A percentile compares a stretch with the other conserved stretches of the same genome.
Evolutionary conservation across 2,888 invertebrate genomes (phyloP).

Genomic region (Portevinia maculata): DNA sequence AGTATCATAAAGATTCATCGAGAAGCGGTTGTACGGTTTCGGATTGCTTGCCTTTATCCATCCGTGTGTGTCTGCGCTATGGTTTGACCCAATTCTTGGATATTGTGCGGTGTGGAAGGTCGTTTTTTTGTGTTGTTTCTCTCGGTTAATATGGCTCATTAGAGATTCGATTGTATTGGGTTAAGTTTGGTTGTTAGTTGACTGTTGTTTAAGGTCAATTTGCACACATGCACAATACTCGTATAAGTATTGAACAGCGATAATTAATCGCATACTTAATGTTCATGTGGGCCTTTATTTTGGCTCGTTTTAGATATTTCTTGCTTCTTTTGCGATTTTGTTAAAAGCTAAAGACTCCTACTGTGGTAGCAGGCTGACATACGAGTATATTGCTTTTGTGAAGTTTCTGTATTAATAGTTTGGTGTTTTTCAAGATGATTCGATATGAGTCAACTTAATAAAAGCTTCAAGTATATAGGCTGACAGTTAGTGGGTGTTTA

Average conservation of each 20-base stretch:
- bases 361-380: constrained; percentile 63
- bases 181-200: constrained; percentile 47
- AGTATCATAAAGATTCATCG: constrained; percentile 53
- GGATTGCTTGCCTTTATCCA: constrained; percentile 25
- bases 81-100: constrained; percentile 63
- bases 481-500: too few species aligned
- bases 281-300: constrained; percentile 49
- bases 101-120: constrained; percentile 66
- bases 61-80: constrained; percentile 40
- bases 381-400: constrained; percentile 64
- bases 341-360: constrained; percentile 15
- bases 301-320: constrained; percentile 31
- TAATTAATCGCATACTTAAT: constrained; percentile 51
- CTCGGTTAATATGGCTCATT: constrained; percentile 51
- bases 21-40: constrained; percentile 56
- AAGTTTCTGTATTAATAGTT: constrained; percentile 60
- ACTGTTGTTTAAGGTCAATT: constrained; percentile 9
- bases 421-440: constrained; percentile 31
- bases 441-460: constrained; percentile 45
- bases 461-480: too few species aligned
- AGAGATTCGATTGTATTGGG: constrained; percentile 62
- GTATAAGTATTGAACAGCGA: constrained; percentile 20
- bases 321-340: constrained; percentile 16
- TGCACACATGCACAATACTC: constrained; percentile 23
- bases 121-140: constrained; percentile 53